phyloP scores from a whole-genome alignment of 2,797 vertebrate genomes.

The Dendrocincla tyrannina region DNA sequence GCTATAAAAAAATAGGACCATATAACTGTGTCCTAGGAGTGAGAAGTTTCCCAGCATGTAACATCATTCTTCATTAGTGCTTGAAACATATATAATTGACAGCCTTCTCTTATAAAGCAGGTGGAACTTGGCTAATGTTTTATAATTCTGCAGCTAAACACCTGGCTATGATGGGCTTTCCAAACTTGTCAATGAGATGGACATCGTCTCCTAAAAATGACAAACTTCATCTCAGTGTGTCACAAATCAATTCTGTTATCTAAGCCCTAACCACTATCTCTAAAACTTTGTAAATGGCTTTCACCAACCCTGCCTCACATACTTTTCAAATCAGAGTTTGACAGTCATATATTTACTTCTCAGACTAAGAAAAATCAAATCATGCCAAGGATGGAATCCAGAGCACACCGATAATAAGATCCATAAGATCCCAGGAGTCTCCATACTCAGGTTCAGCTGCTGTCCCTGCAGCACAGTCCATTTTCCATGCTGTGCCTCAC shows the following conservation, averaged over 20 bases:
- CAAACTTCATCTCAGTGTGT: not conserved
- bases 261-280: not conserved
- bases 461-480: no score
- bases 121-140: not conserved
- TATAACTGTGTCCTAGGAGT: not conserved
- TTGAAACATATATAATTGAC: not conserved
- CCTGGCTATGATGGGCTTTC: not conserved
- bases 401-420: not conserved
- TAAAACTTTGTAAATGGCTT: not conserved
- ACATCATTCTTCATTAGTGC: not conserved
- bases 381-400: not conserved
- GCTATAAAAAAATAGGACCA: not conserved
- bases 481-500: not conserved
- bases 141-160: not conserved
- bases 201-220: not conserved
- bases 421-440: not conserved
- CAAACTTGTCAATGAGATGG: not conserved
- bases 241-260: not conserved
- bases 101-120: not conserved
- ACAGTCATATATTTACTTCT: not conserved
- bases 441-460: rapidly evolving
- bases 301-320: not conserved
- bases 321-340: not conserved
- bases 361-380: not conserved
- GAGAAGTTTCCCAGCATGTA: not conserved